Conservation (phyloP, 2,797 vertebrate genomes). For the Xerus rutilus region DNA sequence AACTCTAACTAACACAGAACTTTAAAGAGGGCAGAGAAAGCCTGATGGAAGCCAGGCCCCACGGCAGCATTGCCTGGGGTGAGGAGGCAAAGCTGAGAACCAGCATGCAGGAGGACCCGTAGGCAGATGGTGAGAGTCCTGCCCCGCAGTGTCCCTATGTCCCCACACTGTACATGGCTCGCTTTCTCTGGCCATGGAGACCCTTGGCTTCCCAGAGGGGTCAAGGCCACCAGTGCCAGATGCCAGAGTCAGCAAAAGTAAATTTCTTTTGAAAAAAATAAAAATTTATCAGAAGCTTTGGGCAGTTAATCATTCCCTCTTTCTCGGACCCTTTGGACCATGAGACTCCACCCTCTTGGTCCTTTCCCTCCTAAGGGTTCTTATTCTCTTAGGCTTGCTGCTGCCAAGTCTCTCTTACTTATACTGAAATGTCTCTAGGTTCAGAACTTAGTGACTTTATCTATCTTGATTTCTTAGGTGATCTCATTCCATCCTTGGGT, state of each 20-base stretch:
- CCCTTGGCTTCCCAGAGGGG: background rate
- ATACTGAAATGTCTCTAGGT: background rate
- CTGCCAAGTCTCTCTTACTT: background rate
- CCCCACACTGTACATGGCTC: background rate
- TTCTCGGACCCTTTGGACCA: background rate
- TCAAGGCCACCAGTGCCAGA: too few species aligned
- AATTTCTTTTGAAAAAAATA: background rate
- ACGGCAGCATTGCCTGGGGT: background rate
- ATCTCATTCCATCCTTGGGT: background rate
- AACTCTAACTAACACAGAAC: background rate
- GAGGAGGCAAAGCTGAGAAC: too few species aligned
- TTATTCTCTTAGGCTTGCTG: background rate
- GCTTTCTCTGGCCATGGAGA: accelerated
- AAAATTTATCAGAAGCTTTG: background rate
- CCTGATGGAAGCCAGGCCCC: too few species aligned
- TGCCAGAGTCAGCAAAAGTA: background rate
- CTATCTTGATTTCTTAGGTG: background rate
- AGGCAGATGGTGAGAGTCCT: accelerated
- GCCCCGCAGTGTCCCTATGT: too few species aligned
- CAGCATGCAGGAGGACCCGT: background rate
- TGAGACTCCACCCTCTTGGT: background rate
- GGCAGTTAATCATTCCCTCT: background rate
- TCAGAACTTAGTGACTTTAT: background rate
- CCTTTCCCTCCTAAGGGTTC: background rate
- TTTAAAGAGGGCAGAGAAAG: too few species aligned